These are phyloP conservation scores for Leptonema lineaticorne DNA, from an alignment of 1,140 invertebrate species.

Conservation along the genomic window DNA sequence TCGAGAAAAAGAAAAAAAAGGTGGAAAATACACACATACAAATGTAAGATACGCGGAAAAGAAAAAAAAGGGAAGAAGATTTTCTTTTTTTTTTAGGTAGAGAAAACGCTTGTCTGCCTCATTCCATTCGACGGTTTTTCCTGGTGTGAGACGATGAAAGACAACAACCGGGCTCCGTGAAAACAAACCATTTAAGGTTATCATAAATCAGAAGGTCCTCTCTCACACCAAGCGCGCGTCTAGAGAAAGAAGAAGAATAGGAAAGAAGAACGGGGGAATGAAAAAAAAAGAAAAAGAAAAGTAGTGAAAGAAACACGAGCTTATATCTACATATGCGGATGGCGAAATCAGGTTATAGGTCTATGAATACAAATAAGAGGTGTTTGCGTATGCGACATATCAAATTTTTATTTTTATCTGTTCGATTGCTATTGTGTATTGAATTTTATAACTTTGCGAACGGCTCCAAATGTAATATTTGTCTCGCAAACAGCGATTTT, in stretches of 20 bases:
- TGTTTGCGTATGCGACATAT: too few species aligned
- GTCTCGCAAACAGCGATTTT: too few species aligned
- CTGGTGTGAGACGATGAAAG: constrained; percentile 1
- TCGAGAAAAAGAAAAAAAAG: too few species aligned
- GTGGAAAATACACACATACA: not conserved
- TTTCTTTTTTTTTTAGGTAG: not conserved
- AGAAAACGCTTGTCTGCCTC: not conserved
- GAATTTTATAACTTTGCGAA: not conserved
- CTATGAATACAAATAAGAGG: not conserved
- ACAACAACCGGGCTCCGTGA: constrained; percentile 5
- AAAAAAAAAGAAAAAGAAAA: too few species aligned
- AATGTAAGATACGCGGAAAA: not conserved
- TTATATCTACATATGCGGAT: not conserved
- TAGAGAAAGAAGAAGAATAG: too few species aligned
- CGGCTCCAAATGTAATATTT: too few species aligned
- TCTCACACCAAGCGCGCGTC: not conserved
- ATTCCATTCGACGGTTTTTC: not conserved
- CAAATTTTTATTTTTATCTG: not conserved
- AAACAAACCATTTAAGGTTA: constrained; percentile 18
- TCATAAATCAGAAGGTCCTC: constrained; percentile 14
- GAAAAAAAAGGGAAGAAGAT: not conserved
- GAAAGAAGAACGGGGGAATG: too few species aligned
- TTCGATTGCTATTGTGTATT: not conserved
- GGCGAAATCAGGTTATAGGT: not conserved
- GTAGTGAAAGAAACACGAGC: not conserved